phyloP scores from a whole-genome alignment of 1,140 invertebrate species.

The Stenopsyche tienmushanensis region DNA sequence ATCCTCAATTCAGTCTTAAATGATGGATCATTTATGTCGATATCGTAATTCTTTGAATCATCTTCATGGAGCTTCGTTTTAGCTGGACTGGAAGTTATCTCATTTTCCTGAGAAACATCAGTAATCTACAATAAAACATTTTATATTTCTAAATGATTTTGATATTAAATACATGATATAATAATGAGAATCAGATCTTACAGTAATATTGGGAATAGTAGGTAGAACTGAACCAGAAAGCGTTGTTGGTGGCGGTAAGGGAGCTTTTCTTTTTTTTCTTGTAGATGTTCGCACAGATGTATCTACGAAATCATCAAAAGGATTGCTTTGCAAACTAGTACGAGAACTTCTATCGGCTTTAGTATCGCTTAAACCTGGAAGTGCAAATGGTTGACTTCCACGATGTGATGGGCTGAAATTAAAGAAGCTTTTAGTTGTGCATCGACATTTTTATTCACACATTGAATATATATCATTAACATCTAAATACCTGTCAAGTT shows the following conservation, averaged over 20 bases:
- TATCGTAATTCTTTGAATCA: conserved; percentile 35
- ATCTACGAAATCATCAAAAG: conserved; percentile 55
- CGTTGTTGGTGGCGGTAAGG: conserved; percentile 47
- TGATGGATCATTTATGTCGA: conserved; percentile 49
- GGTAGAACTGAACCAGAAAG: conserved; percentile 24
- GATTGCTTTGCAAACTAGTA: conserved; percentile 56
- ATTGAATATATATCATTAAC: too few species aligned
- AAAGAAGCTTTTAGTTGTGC: too few species aligned
- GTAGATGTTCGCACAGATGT: conserved; percentile 51
- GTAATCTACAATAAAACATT: conserved; percentile 26
- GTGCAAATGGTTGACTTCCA: conserved; percentile 3
- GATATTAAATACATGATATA: too few species aligned
- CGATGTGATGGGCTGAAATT: background rate
- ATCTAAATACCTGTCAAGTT: too few species aligned
- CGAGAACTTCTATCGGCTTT: conserved; percentile 49
- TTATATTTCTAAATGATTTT: too few species aligned
- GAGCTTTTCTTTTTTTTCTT: conserved; percentile 56
- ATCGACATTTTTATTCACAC: too few species aligned
- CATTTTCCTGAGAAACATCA: conserved; percentile 20
- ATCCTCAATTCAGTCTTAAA: conserved; percentile 54
- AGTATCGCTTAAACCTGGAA: conserved; percentile 16
- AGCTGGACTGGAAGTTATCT: conserved; percentile 4
- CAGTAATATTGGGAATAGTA: conserved; percentile 42
- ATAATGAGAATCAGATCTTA: too few species aligned
- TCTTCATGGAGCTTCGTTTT: conserved; percentile 11